Evolutionary conservation across 2,888 invertebrate genomes (phyloP).

Genomic region (Pseudoips prasinana): DNA sequence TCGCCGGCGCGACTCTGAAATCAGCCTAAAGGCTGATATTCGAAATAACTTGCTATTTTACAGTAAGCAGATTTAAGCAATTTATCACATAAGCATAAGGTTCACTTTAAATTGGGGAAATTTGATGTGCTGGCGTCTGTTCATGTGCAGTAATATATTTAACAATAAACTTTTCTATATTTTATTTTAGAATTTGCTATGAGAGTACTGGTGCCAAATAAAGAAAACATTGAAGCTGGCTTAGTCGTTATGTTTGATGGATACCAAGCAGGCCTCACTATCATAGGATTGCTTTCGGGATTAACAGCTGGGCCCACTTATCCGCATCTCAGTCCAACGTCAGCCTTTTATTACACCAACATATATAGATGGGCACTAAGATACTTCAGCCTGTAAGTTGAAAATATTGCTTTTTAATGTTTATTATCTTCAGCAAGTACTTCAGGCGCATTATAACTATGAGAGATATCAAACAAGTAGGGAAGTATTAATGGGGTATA

Average conservation of each 20-base stretch:
- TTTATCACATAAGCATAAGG: no score
- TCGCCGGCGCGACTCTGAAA: no score
- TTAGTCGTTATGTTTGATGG: conserved; percentile 49
- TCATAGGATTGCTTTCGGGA: conserved; percentile 44
- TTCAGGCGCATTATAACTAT: no score
- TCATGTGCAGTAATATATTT: no score
- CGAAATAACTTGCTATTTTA: no score
- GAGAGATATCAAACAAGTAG: no score
- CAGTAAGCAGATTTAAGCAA: no score
- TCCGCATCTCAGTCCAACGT: conserved; percentile 45
- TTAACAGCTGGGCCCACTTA: conserved; percentile 21
- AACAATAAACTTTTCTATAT: no score
- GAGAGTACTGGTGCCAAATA: conserved; percentile 26
- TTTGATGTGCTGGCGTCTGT: no score
- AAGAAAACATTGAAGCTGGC: conserved; percentile 37
- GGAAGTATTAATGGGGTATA: no score
- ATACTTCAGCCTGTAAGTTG: conserved; percentile 57
- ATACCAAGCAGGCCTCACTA: conserved; percentile 47
- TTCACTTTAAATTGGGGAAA: no score
- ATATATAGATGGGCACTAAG: conserved; percentile 57
- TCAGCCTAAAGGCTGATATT: no score
- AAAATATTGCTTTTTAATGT: neutral
- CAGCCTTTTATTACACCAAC: conserved; percentile 53
- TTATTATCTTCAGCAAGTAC: neutral
- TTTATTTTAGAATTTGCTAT: conserved; percentile 33